Evolutionary conservation across 2,113 vertebrate genomes (phyloP).

Genomic region (Serinus canaria): DNA sequence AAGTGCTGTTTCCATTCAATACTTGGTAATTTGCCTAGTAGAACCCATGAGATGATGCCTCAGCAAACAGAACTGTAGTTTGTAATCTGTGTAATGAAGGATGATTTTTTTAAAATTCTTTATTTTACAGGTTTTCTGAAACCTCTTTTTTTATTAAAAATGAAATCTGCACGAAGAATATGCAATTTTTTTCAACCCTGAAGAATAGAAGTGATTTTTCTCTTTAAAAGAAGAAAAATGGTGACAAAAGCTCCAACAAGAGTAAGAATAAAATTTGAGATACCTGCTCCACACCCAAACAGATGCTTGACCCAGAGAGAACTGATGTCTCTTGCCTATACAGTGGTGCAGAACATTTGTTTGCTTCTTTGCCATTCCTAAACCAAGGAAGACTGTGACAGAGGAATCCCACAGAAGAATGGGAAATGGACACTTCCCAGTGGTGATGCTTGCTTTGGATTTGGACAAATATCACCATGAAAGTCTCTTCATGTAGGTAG

Average conservation of each 20-base stretch:
- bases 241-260: not conserved
- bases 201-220: not conserved
- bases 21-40: not conserved
- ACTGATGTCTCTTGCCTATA: no score
- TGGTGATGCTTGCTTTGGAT: not conserved
- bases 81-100: not conserved
- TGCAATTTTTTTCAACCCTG: not conserved
- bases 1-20: not conserved
- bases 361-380: not conserved
- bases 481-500: not conserved
- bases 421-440: not conserved
- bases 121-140: not conserved
- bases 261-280: not conserved
- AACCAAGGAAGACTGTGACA: not conserved
- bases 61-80: not conserved
- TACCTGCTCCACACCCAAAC: not conserved
- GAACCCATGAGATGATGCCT: not conserved
- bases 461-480: not conserved
- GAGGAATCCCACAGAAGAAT: not conserved
- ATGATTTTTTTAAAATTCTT: not conserved
- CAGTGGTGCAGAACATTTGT: fast-evolving
- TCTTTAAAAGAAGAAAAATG: not conserved
- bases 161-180: not conserved
- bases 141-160: not conserved
- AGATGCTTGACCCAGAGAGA: not conserved